phyloP scores from a whole-genome alignment of 2,113 vertebrate genomes.

The Paraplagusia blochii region DNA sequence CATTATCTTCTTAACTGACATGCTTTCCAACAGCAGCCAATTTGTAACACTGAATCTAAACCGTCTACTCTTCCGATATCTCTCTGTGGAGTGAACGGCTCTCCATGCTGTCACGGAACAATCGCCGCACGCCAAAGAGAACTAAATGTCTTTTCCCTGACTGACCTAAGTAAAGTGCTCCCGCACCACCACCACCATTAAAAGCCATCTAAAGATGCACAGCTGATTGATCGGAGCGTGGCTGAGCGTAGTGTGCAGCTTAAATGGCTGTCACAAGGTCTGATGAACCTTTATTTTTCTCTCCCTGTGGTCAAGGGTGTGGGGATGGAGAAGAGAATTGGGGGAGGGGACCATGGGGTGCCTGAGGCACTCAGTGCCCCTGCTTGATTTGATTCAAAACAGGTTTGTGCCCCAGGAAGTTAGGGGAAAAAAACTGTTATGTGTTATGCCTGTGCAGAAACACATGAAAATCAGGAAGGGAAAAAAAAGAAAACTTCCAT shows the following conservation, averaged over 20 bases:
- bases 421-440: conserved; percentile 29
- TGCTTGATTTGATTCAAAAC: conserved; percentile 51
- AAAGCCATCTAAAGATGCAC: conserved; percentile 62
- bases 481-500: conserved; percentile 7
- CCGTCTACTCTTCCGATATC: conserved; percentile 33
- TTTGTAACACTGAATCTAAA: conserved; percentile 32
- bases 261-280: conserved; percentile 58
- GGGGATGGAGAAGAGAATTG: background rate
- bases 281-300: conserved; percentile 46
- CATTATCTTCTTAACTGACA: conserved; percentile 36
- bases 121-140: conserved; percentile 40
- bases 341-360: no score
- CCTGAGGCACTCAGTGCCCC: conserved; percentile 38
- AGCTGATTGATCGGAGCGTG: conserved; percentile 52
- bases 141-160: conserved; percentile 47
- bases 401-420: conserved; percentile 26
- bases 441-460: conserved; percentile 20
- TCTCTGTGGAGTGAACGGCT: conserved; percentile 20
- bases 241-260: conserved; percentile 36
- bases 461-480: conserved; percentile 6
- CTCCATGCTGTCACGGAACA: conserved; percentile 34
- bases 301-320: conserved; percentile 42
- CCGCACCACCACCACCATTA: conserved; percentile 43
- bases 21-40: conserved; percentile 35
- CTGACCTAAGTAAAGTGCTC: conserved; percentile 49